Evolutionary conservation across 2,113 vertebrate genomes (phyloP).

Genomic region (Ovis aries): DNA sequence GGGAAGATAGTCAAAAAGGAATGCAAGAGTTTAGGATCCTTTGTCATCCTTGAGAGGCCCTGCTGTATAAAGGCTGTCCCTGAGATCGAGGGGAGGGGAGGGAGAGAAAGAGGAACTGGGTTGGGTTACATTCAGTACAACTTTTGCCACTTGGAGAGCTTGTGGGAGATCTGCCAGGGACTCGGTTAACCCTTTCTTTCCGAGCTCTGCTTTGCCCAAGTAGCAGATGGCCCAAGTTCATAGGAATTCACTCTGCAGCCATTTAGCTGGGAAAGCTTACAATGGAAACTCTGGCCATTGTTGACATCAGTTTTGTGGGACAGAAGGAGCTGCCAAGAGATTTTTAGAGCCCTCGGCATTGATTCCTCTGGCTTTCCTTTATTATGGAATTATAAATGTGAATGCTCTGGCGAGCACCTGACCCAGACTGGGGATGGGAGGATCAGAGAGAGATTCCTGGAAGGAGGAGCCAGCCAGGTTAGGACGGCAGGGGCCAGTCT

Average conservation of each 20-base stretch:
- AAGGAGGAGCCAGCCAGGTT: not conserved
- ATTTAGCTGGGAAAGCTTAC: too few relatives aligned
- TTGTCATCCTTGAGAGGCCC: not conserved
- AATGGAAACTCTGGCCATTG: not conserved
- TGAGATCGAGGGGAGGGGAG: not conserved
- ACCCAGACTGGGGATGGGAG: not conserved
- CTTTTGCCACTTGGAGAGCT: not conserved
- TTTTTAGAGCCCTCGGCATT: rapidly evolving
- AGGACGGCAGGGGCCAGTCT: too few relatives aligned
- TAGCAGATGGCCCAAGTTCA: not conserved
- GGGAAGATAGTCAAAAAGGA: not conserved
- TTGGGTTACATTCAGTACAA: not conserved
- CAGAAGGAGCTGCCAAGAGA: not conserved
- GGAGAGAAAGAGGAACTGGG: not conserved
- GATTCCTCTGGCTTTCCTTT: not conserved
- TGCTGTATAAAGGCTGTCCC: not conserved
- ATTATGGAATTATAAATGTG: not conserved
- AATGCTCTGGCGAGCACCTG: not conserved
- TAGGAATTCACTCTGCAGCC: not conserved
- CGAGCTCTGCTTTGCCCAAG: rapidly evolving
- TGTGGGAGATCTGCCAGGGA: not conserved
- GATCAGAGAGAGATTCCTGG: not conserved
- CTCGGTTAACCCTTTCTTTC: conserved; percentile 21
- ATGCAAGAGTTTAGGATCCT: not conserved
- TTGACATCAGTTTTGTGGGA: not conserved